These are phyloP conservation scores for Mimachlamys varia DNA, from an alignment of 2,888 invertebrate species.

Conservation along the genomic window DNA sequence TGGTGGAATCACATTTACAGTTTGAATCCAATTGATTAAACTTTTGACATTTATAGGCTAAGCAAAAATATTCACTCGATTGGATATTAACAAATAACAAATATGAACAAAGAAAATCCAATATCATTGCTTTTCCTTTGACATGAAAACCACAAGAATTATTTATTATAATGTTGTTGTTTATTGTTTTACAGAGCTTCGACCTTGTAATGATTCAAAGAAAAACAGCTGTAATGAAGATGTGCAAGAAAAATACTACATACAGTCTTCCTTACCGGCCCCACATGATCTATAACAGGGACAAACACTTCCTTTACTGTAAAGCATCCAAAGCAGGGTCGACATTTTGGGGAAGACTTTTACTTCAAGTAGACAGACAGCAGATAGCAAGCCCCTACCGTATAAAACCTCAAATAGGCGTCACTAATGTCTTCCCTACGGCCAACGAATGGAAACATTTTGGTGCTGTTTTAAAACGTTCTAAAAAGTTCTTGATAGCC, in stretches of 20 bases:
- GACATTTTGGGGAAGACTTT: conserved; percentile 60
- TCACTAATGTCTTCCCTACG: background rate
- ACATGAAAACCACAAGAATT: background rate
- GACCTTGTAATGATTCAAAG: background rate
- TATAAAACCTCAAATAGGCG: conserved; percentile 21
- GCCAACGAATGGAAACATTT: background rate
- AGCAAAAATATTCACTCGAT: too few relatives aligned
- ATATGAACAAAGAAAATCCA: too few relatives aligned
- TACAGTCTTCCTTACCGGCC: background rate
- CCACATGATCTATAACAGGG: background rate
- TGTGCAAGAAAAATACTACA: background rate
- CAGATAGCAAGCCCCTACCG: conserved; percentile 18
- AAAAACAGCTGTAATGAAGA: background rate
- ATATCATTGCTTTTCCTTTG: background rate
- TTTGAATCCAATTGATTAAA: too few relatives aligned
- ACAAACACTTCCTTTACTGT: conserved; percentile 52
- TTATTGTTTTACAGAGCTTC: background rate
- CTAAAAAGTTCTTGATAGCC: conserved; percentile 54
- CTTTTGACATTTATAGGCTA: too few relatives aligned
- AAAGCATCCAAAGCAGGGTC: conserved; percentile 61
- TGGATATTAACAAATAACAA: too few relatives aligned
- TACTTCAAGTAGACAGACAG: conserved; percentile 45
- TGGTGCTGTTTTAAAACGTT: background rate
- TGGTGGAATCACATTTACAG: too few relatives aligned
- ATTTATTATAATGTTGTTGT: background rate